Evolutionary conservation across 2,797 vertebrate species (phyloP).

Genomic region (Paratrypauchen microcephalus): DNA sequence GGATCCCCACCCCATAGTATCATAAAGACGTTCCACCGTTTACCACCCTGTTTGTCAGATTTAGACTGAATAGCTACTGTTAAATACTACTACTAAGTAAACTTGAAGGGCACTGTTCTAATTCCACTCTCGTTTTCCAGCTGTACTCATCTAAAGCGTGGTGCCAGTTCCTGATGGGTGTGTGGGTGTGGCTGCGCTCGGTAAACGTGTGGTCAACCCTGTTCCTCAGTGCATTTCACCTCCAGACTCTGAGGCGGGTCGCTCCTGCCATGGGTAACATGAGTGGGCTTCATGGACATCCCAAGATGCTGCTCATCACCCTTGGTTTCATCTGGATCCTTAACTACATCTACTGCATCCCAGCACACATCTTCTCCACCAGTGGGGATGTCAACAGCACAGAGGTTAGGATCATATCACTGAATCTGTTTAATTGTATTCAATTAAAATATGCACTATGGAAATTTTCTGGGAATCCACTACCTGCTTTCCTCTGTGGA

Average conservation of each 20-base stretch:
- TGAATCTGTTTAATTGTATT: not conserved
- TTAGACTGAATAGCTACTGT: too few species aligned
- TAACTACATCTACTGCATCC: conserved; percentile 78
- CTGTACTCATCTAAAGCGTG: conserved; percentile 67
- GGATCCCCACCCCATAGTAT: too few species aligned
- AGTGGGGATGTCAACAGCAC: conserved; percentile 72
- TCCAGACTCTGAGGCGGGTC: conserved; percentile 75
- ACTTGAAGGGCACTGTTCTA: not conserved
- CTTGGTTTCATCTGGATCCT: conserved; percentile 74
- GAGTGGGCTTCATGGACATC: conserved; percentile 28
- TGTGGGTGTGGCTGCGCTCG: conserved; percentile 82
- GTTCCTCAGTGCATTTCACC: conserved; percentile 80
- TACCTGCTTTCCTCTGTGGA: too few species aligned
- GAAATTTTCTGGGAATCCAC: too few species aligned
- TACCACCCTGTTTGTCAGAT: too few species aligned
- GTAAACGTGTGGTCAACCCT: conserved; percentile 83
- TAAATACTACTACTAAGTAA: too few species aligned
- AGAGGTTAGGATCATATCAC: conserved; percentile 64
- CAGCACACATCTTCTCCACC: conserved; percentile 77
- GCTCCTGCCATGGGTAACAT: conserved; percentile 34
- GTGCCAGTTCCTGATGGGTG: conserved; percentile 80
- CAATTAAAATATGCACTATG: too few species aligned
- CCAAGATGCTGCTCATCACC: conserved; percentile 52
- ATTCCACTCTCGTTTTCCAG: conserved; percentile 26
- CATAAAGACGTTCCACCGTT: too few species aligned